These are phyloP conservation scores for Rhincodon typus DNA, from an alignment of 2,797 vertebrate genomes.

Conservation along the genomic window DNA sequence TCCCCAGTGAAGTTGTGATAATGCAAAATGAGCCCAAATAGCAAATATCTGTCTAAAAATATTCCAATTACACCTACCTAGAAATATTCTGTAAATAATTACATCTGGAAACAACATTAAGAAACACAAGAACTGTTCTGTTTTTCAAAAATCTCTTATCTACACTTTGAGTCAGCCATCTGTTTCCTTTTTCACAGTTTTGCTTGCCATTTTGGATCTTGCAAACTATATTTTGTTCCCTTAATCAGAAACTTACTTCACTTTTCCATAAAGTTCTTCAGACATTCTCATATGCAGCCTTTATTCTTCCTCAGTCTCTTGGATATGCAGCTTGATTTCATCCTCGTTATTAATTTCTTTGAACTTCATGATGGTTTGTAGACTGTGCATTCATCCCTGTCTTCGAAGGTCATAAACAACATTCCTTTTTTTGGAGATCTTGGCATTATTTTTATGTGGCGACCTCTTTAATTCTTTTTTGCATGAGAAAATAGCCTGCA, in stretches of 20 bases:
- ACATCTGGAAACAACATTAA: background rate
- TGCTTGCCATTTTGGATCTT: background rate
- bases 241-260: background rate
- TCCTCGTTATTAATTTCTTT: background rate
- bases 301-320: background rate
- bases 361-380: background rate
- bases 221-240: background rate
- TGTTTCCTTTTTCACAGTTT: background rate
- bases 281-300: background rate
- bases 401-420: background rate
- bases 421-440: no score
- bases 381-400: background rate
- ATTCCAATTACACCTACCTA: background rate
- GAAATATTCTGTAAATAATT: background rate
- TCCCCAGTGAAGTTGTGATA: background rate
- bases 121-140: background rate
- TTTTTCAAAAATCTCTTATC: background rate
- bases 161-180: background rate
- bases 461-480: no score
- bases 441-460: no score
- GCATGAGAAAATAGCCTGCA: no score
- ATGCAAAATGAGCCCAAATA: background rate
- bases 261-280: background rate
- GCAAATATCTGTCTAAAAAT: background rate
- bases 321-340: background rate